Evolutionary conservation across 2,797 vertebrate genomes (phyloP).

Genomic region (Schizopygopsis pylzovi): DNA sequence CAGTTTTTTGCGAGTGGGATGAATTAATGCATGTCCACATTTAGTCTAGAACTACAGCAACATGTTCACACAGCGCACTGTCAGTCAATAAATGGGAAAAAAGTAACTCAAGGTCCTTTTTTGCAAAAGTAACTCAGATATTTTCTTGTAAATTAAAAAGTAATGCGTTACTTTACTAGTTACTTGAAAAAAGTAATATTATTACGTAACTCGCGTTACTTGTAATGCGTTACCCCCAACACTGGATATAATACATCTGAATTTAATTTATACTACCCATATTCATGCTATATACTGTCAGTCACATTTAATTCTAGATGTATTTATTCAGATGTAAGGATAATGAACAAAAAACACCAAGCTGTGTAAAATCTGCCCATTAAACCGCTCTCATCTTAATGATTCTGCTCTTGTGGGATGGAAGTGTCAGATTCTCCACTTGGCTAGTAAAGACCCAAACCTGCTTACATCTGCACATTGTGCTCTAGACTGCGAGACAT

Average conservation of each 20-base stretch:
- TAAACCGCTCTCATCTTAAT: conserved; percentile 29
- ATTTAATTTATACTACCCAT: neutral
- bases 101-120: too few relatives aligned
- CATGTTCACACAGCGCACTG: too few relatives aligned
- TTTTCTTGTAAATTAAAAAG: too few relatives aligned
- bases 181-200: too few relatives aligned
- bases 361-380: conserved; percentile 15
- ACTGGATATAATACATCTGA: neutral
- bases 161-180: too few relatives aligned
- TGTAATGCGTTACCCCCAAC: too few relatives aligned
- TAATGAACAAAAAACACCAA: conserved; percentile 17
- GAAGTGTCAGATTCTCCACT: conserved; percentile 42
- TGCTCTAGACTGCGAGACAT: conserved; percentile 20
- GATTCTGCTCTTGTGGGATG: conserved; percentile 48
- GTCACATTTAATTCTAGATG: neutral
- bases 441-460: conserved; percentile 50
- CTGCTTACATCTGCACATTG: conserved; percentile 50
- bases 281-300: neutral
- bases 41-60: too few relatives aligned
- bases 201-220: too few relatives aligned
- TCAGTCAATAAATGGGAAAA: too few relatives aligned
- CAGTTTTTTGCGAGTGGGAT: too few relatives aligned
- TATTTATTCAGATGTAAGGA: conserved; percentile 15
- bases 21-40: too few relatives aligned
- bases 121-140: too few relatives aligned